Base-by-base conservation (phyloP, 1,140 invertebrate genomes). In the Pygmarrhopalites habei region DNA sequence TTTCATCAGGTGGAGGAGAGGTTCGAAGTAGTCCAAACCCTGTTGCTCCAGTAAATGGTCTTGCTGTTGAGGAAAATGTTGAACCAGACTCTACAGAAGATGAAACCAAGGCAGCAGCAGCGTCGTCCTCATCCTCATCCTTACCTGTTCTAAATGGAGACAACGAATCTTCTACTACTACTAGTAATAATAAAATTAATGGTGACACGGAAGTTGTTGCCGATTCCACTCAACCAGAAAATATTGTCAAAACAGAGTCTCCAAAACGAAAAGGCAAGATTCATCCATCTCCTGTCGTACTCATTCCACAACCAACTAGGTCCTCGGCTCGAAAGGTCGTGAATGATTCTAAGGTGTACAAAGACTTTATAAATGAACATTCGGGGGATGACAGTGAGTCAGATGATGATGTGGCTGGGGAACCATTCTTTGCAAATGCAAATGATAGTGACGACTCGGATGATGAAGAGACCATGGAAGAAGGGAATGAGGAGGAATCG, bases 401-500 rank as follows among this genome's bases (percentile, higher is more conserved):
- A 15, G 68, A 70, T 41, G 67, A 65, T 26, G 59, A 60, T 46
- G 62, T 47, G n/a, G 58, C 35, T 10, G 41, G 17, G 1, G 29
- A 57, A 29, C 46, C 44, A 7, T 58, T 52, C n/a, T 26, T 35
- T 23, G 46, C 47, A 0, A 46, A 32, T 39, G 3, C 41, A 1
- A 41, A 58, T 47, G 53, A 64, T 23, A 51, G 14, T 17, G 62
- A 65, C 28, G 64, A 60, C 15, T 61, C 62, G 46, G 67, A 63
- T 41, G 64, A 64, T 17, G 64, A 66, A 14, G 43, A 26, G 7
- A 53, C 5, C 14, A 41, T 30, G 21, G 46, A 29, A 21, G 58
- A 58, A 32, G 68, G 64, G 49, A 62, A 64, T 28, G 69, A 69
- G 26, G 62, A 61, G 30, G 58, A 23, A 4, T 51, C 39, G n/a